phyloP scores from a whole-genome alignment of 2,888 invertebrate genomes.

The Odontothrips loti region DNA sequence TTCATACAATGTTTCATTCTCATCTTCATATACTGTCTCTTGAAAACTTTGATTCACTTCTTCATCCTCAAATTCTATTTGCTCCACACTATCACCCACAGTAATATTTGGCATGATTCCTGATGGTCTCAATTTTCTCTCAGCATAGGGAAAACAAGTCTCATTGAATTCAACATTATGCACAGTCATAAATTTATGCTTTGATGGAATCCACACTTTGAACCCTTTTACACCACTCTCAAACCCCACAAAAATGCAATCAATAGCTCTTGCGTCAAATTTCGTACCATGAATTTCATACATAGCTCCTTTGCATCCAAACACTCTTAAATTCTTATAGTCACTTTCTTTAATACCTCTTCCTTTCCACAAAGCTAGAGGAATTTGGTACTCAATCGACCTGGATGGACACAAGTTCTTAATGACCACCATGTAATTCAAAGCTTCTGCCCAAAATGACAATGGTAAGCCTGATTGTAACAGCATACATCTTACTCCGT shows the following conservation, averaged over 20 bases:
- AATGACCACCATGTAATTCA: not conserved
- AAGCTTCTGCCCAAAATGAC: not conserved
- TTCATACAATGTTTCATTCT: too few species aligned
- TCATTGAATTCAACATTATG: not conserved
- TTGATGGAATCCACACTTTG: not conserved
- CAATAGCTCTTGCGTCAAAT: not conserved
- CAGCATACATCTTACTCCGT: not conserved
- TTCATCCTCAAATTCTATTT: not conserved
- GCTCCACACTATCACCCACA: too few species aligned
- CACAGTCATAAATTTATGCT: not conserved
- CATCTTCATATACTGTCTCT: not conserved
- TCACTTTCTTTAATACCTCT: not conserved
- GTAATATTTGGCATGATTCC: not conserved
- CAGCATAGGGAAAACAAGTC: not conserved
- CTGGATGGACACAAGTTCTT: not conserved
- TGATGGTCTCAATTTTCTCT: not conserved
- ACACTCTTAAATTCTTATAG: not conserved
- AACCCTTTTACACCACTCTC: not conserved
- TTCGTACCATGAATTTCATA: not conserved
- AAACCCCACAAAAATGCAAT: not conserved
- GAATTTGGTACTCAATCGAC: not conserved
- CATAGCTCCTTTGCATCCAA: not conserved
- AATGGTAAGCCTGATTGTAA: not conserved
- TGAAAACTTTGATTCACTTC: not conserved
- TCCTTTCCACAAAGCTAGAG: not conserved